Percentiles rank a stretch among this genome's conserved stretches.
Conservation (phyloP, 2,113 vertebrate genomes). For the Xiphophorus couchianus region DNA sequence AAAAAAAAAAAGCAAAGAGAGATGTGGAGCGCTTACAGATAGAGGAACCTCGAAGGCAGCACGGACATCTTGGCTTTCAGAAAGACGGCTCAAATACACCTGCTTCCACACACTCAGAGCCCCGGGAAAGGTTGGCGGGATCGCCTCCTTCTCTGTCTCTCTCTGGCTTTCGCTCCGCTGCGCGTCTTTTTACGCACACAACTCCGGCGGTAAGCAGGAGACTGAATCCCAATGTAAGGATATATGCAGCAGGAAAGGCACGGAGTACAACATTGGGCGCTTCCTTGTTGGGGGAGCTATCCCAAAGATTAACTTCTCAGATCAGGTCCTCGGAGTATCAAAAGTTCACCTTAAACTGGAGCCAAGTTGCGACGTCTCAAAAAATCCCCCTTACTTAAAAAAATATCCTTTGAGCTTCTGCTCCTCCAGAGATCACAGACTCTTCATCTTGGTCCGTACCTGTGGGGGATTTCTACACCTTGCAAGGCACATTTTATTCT, state of each 20-base stretch:
- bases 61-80: constrained; percentile 80
- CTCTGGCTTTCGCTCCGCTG: constrained; percentile 38
- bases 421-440: constrained; percentile 63
- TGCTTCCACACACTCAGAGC: constrained; percentile 79
- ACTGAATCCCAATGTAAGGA: constrained; percentile 74
- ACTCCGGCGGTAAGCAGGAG: constrained; percentile 68
- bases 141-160: constrained; percentile 48
- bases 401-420: constrained; percentile 59
- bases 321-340: constrained; percentile 44
- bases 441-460: constrained; percentile 72
- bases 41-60: constrained; percentile 84
- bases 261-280: constrained; percentile 80
- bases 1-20: constrained; percentile 39
- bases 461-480: constrained; percentile 76
- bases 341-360: constrained; percentile 50
- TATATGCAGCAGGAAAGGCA: constrained; percentile 67
- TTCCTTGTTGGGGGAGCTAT: constrained; percentile 73
- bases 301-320: constrained; percentile 45
- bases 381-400: constrained; percentile 17
- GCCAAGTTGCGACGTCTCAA: constrained; percentile 51
- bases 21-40: constrained; percentile 81
- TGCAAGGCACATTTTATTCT: constrained; percentile 72
- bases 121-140: constrained; percentile 67
- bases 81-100: constrained; percentile 84
- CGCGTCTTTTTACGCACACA: constrained; percentile 76